Evolutionary conservation across 2,113 vertebrate species (phyloP).

Genomic region (Erpornis zantholeuca): DNA sequence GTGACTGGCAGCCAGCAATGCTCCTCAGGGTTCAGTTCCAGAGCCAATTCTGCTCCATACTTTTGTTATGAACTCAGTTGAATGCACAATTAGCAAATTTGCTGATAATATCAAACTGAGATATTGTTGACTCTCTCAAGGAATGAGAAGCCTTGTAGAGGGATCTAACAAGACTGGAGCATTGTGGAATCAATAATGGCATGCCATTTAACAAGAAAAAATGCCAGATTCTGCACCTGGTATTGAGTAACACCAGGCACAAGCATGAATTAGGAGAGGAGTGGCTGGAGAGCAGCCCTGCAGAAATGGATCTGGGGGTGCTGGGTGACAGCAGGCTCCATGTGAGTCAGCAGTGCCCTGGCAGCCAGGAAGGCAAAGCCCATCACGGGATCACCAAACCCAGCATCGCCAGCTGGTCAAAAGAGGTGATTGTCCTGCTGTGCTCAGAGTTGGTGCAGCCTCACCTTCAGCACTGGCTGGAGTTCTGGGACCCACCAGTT

Average conservation of each 20-base stretch:
- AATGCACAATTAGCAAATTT: background rate
- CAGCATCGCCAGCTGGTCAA: fast-evolving
- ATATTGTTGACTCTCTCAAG: background rate
- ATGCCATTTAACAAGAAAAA: background rate
- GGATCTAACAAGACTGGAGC: background rate
- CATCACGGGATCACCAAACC: background rate
- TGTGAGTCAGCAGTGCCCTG: background rate
- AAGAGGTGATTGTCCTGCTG: fast-evolving
- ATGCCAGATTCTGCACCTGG: background rate
- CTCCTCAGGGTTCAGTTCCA: background rate
- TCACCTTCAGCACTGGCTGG: too few species aligned
- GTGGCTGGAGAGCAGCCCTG: background rate
- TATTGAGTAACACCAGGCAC: fast-evolving
- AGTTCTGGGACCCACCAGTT: background rate
- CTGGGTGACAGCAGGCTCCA: background rate
- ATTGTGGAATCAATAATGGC: background rate
- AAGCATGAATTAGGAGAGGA: background rate
- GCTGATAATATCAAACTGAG: background rate
- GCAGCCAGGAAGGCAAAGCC: background rate
- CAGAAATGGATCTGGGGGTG: background rate
- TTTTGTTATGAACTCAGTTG: background rate
- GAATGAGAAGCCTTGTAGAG: background rate
- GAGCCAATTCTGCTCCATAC: background rate
- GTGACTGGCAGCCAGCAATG: fast-evolving
- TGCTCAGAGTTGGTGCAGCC: background rate